Base-by-base conservation (phyloP, 2,113 vertebrate species). In the Bothrops jararaca region DNA sequence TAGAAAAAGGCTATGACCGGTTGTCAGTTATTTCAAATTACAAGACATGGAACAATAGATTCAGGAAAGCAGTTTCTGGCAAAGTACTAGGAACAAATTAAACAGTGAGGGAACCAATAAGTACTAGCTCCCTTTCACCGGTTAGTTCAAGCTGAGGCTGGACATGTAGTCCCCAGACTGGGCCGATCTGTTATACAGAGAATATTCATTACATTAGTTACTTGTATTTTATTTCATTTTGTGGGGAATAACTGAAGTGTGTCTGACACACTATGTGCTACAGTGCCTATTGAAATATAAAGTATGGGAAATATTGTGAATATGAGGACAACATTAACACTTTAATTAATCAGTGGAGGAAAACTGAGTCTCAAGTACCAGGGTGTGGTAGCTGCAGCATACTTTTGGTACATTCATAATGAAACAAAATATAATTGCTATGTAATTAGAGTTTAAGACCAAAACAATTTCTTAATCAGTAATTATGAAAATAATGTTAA, bases 391-490 rank as follows among this genome's bases (percentile, higher is more conserved):
- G 74, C 56, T 93, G 11, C 29, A 90, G 89, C 90, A 85, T 88
- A 85, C 34, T 89, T 94, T 88, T 94, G 89, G 92, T 91, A 58
- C 10, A 29, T 87, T 91, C 93, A 4, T 88, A 91, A 23, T 52
- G 85, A 93, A 93, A 60, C 22, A 88, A 92, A 94, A 57, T 94
- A 56, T 80, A 92, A 94, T 89, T 56, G 11, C 60, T 90, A 57
- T 64, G 91, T 92, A 94, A 94, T 91, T 89, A 92, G 92, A 91
- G 87, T 87, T 60, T 74, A 93, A 93, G 92, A 88, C 8, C 60
- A 91, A 95, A 94, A 91, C 86, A 92, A 93, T 94, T 95, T 97
- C 95, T 95, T 2, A 95, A 96, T n/a, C 93, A 95, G 86, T 60
- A 93, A 0, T 93, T 95, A 89, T 42, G 92, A 95, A 85, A 88